Base-by-base conservation (phyloP, 2,888 invertebrate genomes). In the Drosophila differens region DNA sequence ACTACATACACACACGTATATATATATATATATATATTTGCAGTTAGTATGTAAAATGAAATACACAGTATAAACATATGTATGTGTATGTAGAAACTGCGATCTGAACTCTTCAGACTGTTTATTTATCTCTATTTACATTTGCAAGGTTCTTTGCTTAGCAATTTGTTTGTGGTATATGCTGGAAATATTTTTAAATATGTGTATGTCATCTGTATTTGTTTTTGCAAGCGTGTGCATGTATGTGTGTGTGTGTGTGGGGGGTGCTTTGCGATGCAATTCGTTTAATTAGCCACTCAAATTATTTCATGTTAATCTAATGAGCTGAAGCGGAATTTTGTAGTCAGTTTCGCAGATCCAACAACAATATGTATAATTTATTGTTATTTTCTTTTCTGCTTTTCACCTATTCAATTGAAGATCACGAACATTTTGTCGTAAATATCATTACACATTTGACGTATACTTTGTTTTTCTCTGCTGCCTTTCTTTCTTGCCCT, bases 381-480 rank as follows among this genome's bases (percentile, higher is more conserved):
- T 58, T 74, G 28, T n/a, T 57, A 25, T 51, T 39, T 22, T 33
- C 64, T 12, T 64, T 47, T 16, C 14, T 47, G 47, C 14, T 41
- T 30, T 52, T 59, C 61, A 32, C 55, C 49, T 51, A 66, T 52
- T 47, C 57, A 57, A 64, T 64, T 78, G 70, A 74, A 72, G 79
- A 79, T 75, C 76, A 65, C 63, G 57, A 74, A 61, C 58, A 51
- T 25, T 16, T 16, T 16, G 16, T 47, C 68, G 41, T 44, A 39
- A 57, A 41, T 41, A 72, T 47, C 57, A 73, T 75, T 71, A 79
- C 22, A 72, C 58, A 59, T 53, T 67, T 44, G 41, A 75, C 52
- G 52, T 79, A 59, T 74, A 58, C 30, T 74, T 63, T 79, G 68
- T 54, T 39, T 25, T 33, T 33, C 33, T 57, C n/a, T 53, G 16